Conservation (phyloP, 2,888 invertebrate species). For the Tyria jacobaeae region DNA sequence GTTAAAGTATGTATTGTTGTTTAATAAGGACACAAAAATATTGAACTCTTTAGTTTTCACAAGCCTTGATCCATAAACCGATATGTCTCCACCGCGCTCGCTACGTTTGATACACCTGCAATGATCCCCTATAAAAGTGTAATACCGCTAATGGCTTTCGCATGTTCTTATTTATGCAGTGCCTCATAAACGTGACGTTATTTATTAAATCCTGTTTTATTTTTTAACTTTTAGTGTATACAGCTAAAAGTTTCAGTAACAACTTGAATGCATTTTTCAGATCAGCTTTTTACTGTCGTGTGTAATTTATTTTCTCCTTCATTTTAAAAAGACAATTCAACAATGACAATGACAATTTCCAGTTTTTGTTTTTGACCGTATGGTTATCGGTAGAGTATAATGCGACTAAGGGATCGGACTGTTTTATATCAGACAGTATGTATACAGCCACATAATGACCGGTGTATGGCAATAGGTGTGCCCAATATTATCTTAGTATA, state of each 20-base stretch:
- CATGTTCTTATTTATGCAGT: conserved; percentile 80
- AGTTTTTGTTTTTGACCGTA: no score
- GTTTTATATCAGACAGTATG: no score
- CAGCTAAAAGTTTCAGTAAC: conserved; percentile 35
- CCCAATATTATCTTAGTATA: no score
- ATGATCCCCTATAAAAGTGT: conserved; percentile 72
- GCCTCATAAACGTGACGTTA: conserved; percentile 71
- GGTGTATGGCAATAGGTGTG: no score
- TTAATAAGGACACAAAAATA: background rate
- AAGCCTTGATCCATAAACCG: conserved; percentile 57
- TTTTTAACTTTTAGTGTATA: conserved; percentile 68
- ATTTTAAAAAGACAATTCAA: no score
- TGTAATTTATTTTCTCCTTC: conserved; percentile 13
- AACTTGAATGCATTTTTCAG: conserved; percentile 24
- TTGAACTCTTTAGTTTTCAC: background rate
- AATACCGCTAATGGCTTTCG: conserved; percentile 82
- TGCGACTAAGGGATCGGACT: no score
- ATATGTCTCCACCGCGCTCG: conserved; percentile 63
- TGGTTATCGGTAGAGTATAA: no score
- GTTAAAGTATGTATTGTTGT: background rate
- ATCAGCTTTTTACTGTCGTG: conserved; percentile 11
- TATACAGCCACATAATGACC: no score
- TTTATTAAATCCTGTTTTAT: conserved; percentile 69
- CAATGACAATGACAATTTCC: no score
- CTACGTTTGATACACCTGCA: conserved; percentile 68